Conservation (phyloP, 2,888 invertebrate genomes). For the Stomorhina lunata region DNA sequence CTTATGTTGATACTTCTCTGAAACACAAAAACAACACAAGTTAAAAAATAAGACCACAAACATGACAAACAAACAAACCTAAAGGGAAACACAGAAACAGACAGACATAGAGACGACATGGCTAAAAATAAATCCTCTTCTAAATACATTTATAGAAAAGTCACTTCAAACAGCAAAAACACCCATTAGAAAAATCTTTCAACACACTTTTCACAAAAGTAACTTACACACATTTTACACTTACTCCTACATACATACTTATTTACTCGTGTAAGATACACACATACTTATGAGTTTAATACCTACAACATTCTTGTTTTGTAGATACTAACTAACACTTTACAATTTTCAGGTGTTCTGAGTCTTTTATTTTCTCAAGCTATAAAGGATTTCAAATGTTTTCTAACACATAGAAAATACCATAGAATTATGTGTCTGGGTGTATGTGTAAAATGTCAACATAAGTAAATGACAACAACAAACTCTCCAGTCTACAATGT, state of each 20-base stretch:
- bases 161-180: constrained; percentile 55
- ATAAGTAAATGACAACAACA: no score
- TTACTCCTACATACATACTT: no score
- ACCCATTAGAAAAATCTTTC: constrained; percentile 58
- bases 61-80: constrained; percentile 23
- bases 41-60: no score
- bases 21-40: no score
- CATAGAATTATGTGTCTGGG: no score
- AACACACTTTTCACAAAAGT: constrained; percentile 28
- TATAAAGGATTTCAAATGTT: constrained; percentile 33
- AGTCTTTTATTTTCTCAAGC: constrained; percentile 53
- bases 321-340: constrained; percentile 11
- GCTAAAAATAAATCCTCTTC: constrained; percentile 61
- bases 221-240: no score
- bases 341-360: constrained; percentile 49
- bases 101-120: constrained; percentile 24
- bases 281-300: no score
- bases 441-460: no score
- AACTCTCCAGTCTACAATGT: no score
- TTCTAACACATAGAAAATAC: neutral
- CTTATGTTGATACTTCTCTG: no score
- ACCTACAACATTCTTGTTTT: no score
- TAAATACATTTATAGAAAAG: constrained; percentile 50
- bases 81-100: constrained; percentile 11
- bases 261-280: no score